Conservation (phyloP, 2,888 invertebrate species). For the Cephus pygmeus region DNA sequence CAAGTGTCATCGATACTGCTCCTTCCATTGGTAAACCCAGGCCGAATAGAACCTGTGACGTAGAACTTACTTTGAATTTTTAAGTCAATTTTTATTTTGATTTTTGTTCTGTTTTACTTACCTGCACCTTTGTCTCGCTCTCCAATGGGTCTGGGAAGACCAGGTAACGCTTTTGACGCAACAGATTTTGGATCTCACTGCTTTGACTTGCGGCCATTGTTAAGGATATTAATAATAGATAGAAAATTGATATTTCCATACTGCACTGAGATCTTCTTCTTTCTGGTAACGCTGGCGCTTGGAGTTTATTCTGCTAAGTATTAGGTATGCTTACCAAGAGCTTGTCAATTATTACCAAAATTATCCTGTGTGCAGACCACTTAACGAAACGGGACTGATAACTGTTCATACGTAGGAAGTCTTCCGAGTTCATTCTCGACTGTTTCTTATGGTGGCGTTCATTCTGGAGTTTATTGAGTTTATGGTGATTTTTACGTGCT, state of each 20-base stretch:
- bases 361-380: constrained; percentile 35
- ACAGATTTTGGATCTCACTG: constrained; percentile 17
- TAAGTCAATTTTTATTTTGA: not conserved
- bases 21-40: constrained; percentile 76
- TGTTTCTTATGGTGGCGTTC: not conserved
- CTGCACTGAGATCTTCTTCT: not conserved
- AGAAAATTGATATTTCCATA: not conserved
- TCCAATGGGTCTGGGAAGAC: constrained; percentile 47
- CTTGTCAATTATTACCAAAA: constrained; percentile 26
- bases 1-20: constrained; percentile 72
- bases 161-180: constrained; percentile 41
- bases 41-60: constrained; percentile 73
- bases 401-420: not conserved
- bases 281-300: not conserved
- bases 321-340: not conserved
- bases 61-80: not conserved
- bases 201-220: too few species aligned
- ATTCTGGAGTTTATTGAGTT: not conserved
- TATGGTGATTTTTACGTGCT: not conserved
- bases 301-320: not conserved
- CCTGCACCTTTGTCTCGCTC: not conserved
- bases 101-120: not conserved
- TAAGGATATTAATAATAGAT: not conserved
- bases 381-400: constrained; percentile 31
- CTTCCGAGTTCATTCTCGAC: not conserved